A percentile compares a stretch with the other conserved stretches of the same genome.
These are phyloP conservation scores for Amyelois transitella DNA, from an alignment of 1,140 invertebrate genomes.

Conservation along the genomic window DNA sequence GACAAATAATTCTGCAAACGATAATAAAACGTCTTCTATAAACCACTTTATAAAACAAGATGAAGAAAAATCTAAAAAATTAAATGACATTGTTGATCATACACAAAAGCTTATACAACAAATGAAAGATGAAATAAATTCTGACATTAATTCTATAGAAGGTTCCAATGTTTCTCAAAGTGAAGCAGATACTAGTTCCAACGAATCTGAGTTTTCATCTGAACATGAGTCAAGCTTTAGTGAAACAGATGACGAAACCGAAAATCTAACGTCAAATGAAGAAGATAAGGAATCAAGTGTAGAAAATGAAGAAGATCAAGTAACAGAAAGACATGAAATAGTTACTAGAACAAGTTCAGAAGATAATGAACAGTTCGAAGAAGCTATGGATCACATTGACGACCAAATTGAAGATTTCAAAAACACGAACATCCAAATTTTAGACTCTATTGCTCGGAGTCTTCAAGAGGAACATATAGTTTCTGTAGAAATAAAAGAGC, in stretches of 20 bases:
- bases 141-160: constrained; percentile 74
- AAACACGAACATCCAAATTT: constrained; percentile 53
- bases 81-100: constrained; percentile 75
- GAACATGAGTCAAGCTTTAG: constrained; percentile 74
- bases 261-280: constrained; percentile 58
- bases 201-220: constrained; percentile 63
- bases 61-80: constrained; percentile 62
- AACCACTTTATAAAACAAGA: constrained; percentile 5
- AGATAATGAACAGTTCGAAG: constrained; percentile 69
- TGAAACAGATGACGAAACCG: constrained; percentile 47
- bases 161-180: constrained; percentile 63
- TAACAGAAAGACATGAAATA: constrained; percentile 28
- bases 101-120: constrained; percentile 77
- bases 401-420: constrained; percentile 51
- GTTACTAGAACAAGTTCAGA: constrained; percentile 69
- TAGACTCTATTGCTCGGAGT: constrained; percentile 58
- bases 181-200: constrained; percentile 64
- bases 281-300: constrained; percentile 38
- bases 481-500: constrained; percentile 28
- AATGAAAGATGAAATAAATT: constrained; percentile 78
- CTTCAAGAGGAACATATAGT: constrained; percentile 54
- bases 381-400: constrained; percentile 66
- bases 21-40: neutral
- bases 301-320: constrained; percentile 31
- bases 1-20: no score